Base-by-base conservation (phyloP, 2,888 invertebrate genomes). In the Limnephilus lunatus region DNA sequence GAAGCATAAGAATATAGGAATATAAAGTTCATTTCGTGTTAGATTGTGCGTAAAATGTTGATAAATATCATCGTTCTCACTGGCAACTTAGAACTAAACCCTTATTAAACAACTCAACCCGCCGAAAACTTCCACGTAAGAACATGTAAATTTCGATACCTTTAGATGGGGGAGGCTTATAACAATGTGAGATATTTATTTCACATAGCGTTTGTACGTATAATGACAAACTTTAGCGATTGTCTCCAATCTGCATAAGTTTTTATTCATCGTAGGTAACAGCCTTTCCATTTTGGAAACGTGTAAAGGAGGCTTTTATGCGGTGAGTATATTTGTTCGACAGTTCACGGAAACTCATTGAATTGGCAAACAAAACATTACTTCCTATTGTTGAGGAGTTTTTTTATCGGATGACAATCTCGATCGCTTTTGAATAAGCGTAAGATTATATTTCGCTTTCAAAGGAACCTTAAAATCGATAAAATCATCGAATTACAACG, bases 261-360 rank as follows among this genome's bases (percentile, higher is more conserved):
- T 82, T 82, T 32, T 32, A 82, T 31, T 82, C 19, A n/a, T 68
- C 68, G 2, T n/a, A 9, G 68, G 68, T 68, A 68, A n/a, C 2
- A 68, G 44, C 14, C 30, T 88, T 88, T 88, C 68, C 68, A 53
- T 88, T 86, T 86, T 31, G 25, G 32, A 35, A 48, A 86, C 68
- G 30, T 32, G 88, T 88, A 32, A 30, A 53, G 32, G 7, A 30
- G 88, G 68, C 68, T 53, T 68, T 53, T 88, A 68, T 80, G 30
- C 68, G 88, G 25, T 30, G 19, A 88, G 53, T 31, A 31, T 88
- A 88, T 88, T 88, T 88, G 68, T 53, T 25, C 68, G 25, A 31
- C 88, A 32, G 25, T 88, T 88, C 88, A 88, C 30, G 88, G 80
- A 88, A 88, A 88, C n/a, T 88, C 88, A 88, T 88, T 88, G 32